Conservation (phyloP, 2,113 vertebrate species). For the Grammomys dolichurus region DNA sequence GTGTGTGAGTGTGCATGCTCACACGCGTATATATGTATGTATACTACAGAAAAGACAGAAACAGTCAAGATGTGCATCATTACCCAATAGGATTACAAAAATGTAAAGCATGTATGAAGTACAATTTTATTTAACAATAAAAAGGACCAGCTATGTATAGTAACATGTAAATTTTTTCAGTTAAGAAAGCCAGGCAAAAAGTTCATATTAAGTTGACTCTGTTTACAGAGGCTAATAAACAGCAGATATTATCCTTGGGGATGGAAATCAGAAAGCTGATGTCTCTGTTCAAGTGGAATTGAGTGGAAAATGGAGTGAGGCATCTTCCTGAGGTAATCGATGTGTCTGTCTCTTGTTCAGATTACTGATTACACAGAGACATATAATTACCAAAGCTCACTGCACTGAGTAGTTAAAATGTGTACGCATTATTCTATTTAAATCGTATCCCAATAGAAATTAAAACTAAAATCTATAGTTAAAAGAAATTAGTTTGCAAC, state of each 20-base stretch:
- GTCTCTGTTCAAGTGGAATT: not conserved
- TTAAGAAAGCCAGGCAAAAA: not conserved
- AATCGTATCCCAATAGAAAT: not conserved
- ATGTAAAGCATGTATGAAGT: not conserved
- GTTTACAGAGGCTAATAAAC: not conserved
- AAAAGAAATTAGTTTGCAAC: slow-evolving; percentile 51
- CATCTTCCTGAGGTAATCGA: not conserved
- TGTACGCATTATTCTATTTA: not conserved
- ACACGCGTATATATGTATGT: too few relatives aligned
- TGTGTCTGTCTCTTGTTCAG: not conserved
- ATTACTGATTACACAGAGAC: not conserved
- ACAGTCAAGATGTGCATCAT: not conserved
- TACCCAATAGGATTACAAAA: not conserved
- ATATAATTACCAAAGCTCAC: not conserved
- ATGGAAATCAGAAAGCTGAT: not conserved
- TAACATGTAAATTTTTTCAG: not conserved
- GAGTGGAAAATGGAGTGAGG: not conserved
- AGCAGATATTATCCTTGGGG: not conserved
- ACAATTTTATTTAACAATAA: not conserved
- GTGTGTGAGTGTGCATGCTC: not conserved
- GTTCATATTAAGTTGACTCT: not conserved
- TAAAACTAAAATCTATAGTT: not conserved
- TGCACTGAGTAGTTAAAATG: not conserved
- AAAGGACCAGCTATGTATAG: not conserved
- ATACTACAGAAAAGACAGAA: not conserved